Percentiles rank a stretch among this genome's conserved stretches.
Conservation (phyloP, 2,113 vertebrate species). For the Ochotona princeps region DNA sequence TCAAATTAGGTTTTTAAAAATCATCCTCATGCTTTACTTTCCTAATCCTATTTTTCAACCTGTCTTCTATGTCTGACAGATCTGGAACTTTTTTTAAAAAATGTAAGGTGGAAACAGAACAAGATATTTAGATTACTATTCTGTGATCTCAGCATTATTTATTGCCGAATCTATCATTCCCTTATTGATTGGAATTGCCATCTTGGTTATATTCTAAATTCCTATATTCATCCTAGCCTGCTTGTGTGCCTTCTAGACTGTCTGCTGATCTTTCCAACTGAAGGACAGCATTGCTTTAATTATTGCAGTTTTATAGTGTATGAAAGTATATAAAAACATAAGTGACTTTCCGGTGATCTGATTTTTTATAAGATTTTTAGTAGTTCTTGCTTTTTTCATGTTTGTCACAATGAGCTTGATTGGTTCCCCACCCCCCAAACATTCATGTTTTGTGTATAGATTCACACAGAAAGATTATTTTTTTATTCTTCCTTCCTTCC, state of each 20-base stretch:
- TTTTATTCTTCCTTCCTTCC: neutral
- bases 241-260: neutral
- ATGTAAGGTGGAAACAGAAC: neutral
- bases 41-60: neutral
- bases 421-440: neutral
- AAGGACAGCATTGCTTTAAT: neutral
- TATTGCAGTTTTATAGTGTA: neutral
- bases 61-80: conserved; percentile 5
- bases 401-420: neutral
- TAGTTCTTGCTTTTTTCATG: neutral
- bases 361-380: neutral
- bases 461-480: neutral
- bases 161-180: neutral
- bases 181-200: neutral
- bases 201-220: neutral
- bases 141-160: neutral
- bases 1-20: conserved; percentile 27
- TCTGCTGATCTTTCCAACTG: neutral
- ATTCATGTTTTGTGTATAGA: neutral
- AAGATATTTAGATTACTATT: neutral
- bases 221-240: neutral
- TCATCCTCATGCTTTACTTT: neutral
- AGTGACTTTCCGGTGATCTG: neutral
- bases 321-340: neutral
- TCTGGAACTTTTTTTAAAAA: neutral